These are phyloP conservation scores for Cydia splendana DNA, from an alignment of 1,140 invertebrate genomes.

Conservation along the genomic window DNA sequence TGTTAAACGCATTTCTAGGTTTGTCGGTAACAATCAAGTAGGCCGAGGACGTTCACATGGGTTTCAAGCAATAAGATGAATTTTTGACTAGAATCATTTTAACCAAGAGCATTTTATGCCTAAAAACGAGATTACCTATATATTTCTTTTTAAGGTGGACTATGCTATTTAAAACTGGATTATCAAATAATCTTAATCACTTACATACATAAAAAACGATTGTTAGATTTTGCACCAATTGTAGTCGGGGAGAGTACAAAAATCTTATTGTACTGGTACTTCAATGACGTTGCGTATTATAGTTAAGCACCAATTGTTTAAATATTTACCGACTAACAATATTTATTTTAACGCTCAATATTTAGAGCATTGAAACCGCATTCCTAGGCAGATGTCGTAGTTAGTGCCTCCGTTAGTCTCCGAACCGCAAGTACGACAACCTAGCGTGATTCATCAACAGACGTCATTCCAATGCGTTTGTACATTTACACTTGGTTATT, in stretches of 20 bases:
- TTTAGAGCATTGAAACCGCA: slow-evolving; percentile 63
- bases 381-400: slow-evolving; percentile 71
- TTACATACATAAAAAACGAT: too few species aligned
- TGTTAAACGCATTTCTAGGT: slow-evolving; percentile 25
- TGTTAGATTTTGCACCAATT: too few species aligned
- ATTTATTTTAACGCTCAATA: slow-evolving; percentile 46
- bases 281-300: slow-evolving; percentile 2
- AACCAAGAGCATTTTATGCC: too few species aligned
- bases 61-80: slow-evolving; percentile 11
- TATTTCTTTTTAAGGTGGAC: too few species aligned
- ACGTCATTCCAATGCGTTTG: slow-evolving; percentile 22
- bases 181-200: too few species aligned
- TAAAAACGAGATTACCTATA: too few species aligned
- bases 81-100: too few species aligned
- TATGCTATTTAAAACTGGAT: too few species aligned
- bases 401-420: slow-evolving; percentile 56
- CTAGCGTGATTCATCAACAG: slow-evolving; percentile 52
- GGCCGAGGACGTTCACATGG: slow-evolving; percentile 10
- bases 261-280: neutral
- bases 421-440: slow-evolving; percentile 42
- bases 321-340: slow-evolving; percentile 55
- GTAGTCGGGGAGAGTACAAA: too few species aligned
- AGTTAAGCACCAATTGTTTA: slow-evolving; percentile 39
- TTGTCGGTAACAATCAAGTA: slow-evolving; percentile 1
- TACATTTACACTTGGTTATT: slow-evolving; percentile 2